Conservation (phyloP, 2,797 vertebrate species). For the Macrochelys suwanniensis region DNA sequence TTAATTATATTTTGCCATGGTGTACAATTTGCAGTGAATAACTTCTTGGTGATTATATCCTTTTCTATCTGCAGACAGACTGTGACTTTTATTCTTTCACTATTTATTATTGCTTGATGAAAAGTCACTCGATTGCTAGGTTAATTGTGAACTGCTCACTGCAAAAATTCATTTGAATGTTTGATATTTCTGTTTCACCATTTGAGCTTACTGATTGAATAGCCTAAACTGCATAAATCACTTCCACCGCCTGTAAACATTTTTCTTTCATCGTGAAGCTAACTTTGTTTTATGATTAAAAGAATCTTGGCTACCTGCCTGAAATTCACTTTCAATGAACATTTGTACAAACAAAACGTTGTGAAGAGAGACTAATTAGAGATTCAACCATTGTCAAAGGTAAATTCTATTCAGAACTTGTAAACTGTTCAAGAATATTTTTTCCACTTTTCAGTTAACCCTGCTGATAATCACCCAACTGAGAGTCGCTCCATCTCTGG, state of each 20-base stretch:
- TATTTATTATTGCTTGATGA: neutral
- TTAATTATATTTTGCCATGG: neutral
- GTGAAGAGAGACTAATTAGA: neutral
- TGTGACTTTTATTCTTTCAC: neutral
- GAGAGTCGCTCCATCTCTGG: neutral
- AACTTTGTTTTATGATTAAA: neutral
- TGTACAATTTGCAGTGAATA: neutral
- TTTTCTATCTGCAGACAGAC: neutral
- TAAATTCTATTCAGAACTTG: neutral
- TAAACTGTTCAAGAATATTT: neutral
- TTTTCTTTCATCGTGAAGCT: neutral
- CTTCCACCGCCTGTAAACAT: neutral
- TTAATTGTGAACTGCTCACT: neutral
- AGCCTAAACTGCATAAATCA: neutral
- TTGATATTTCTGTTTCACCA: neutral
- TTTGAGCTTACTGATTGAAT: neutral
- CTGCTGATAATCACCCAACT: neutral
- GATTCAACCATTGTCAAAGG: neutral
- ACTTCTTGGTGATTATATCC: neutral
- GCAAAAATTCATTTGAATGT: neutral
- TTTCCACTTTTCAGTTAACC: neutral
- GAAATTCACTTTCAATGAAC: neutral
- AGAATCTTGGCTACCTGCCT: neutral
- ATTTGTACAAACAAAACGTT: neutral
- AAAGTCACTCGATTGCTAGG: fast-evolving